Percentiles rank a stretch among this genome's conserved stretches.
Conservation (phyloP, 2,888 invertebrate genomes). For the Zaprionus lineosus region DNA sequence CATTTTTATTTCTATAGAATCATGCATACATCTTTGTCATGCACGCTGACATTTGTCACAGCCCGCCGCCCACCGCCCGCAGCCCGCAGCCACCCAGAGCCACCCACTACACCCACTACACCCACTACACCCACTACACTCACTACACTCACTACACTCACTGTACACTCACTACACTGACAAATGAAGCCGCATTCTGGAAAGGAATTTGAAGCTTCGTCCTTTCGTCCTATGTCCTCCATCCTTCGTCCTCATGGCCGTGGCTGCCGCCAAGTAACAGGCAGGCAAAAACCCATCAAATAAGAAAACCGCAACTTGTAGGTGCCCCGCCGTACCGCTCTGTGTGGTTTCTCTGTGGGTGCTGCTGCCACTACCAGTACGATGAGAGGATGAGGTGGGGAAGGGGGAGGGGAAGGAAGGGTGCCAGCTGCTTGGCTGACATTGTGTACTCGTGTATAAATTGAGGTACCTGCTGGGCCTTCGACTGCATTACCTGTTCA, state of each 20-base stretch:
- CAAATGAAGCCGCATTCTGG: constrained; percentile 71
- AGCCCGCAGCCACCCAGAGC: neutral
- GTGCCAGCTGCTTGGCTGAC: too few relatives aligned
- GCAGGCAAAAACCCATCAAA: constrained; percentile 74
- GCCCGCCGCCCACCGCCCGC: neutral
- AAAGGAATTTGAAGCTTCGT: constrained; percentile 51
- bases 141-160: neutral
- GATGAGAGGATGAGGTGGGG: neutral
- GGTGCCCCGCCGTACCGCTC: constrained; percentile 3
- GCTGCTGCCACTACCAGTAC: neutral
- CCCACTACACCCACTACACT: neutral
- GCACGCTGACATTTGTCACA: constrained; percentile 59
- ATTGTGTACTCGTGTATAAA: constrained; percentile 1
- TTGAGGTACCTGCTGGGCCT: constrained; percentile 9
- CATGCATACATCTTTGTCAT: constrained; percentile 71
- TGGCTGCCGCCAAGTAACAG: constrained; percentile 53
- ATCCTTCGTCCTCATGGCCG: too few relatives aligned
- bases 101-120: neutral
- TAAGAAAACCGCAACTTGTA: constrained; percentile 63
- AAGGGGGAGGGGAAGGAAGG: neutral
- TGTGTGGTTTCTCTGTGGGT: neutral
- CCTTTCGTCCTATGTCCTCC: too few relatives aligned
- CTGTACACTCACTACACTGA: constrained; percentile 42
- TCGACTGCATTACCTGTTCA: constrained; percentile 34
- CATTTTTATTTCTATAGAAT: constrained; percentile 72